Evolutionary conservation across 1,140 invertebrate genomes (phyloP), one percentile per base, ranked within the genome.

Genomic region (Drosophila quadrilineata): DNA sequence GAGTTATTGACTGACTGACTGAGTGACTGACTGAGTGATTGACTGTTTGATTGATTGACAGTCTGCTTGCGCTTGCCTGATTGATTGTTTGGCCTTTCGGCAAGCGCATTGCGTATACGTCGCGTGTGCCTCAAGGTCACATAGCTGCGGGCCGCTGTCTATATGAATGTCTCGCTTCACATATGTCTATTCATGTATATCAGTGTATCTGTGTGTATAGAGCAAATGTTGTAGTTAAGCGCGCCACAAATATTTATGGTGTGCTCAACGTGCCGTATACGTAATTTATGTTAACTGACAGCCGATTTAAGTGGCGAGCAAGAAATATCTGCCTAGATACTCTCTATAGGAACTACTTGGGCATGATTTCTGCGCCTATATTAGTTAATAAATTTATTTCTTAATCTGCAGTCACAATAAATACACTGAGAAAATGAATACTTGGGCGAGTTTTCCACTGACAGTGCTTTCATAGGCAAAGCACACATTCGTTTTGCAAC

Each of bases 121-220:
- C 35, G 50, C 45, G 36, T 68, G 41, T 6, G 43, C 65, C 35
- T 68, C 65, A 68, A 68, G 65, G 65, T 68, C 59, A 50, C 14
- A 24, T 45, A 17, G n/a, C n/a, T n/a, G n/a, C n/a, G n/a, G 40
- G 21, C 8, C 6, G 5, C 19, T 22, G 12, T 35, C 10, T 35
- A 3, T 43, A n/a, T 56, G 17, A 28, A 3, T 54, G 40, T 46
- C n/a, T n/a, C n/a, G n/a, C n/a, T n/a, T n/a, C n/a, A n/a, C n/a
- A 17, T 54, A 6, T 54, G 12, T 3, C 12, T 24, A 6, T 40
- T 57, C 21, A n/a, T 40, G 17, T 17, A 12, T 40, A 14, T 58
- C n/a, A 33, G 14, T 22, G 6, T 52, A 8, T 22, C n/a, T 43
- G 35, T 6, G 16, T 19, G 31, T 26, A n/a, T n/a, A n/a, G 24